These are phyloP conservation scores for Gari tellinella DNA, from an alignment of 2,888 invertebrate genomes.

Conservation along the genomic window DNA sequence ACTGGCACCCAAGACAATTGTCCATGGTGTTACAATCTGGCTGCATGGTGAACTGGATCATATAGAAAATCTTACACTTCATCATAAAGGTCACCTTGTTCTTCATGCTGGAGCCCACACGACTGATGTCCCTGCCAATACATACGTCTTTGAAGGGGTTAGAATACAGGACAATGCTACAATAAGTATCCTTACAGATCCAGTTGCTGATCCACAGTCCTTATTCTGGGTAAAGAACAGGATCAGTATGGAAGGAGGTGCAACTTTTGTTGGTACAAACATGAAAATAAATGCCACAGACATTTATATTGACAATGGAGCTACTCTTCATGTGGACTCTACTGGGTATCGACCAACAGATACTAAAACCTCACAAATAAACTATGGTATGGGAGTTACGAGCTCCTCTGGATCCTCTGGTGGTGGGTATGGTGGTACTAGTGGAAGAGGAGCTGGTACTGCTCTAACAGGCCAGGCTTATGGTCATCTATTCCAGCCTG, in stretches of 20 bases:
- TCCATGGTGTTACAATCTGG: slow-evolving; percentile 75
- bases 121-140: slow-evolving; percentile 37
- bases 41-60: slow-evolving; percentile 71
- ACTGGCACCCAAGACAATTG: slow-evolving; percentile 69
- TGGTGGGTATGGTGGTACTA: slow-evolving; percentile 75
- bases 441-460: slow-evolving; percentile 69
- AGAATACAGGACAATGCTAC: slow-evolving; percentile 73
- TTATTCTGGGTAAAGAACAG: slow-evolving; percentile 52
- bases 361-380: slow-evolving; percentile 37
- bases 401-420: slow-evolving; percentile 70
- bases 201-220: slow-evolving; percentile 62
- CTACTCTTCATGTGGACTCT: slow-evolving; percentile 67
- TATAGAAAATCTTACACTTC: slow-evolving; percentile 69
- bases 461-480: slow-evolving; percentile 71
- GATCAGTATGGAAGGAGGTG: slow-evolving; percentile 76
- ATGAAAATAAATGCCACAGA: slow-evolving; percentile 64
- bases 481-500: slow-evolving; percentile 73
- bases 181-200: slow-evolving; percentile 64
- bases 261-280: slow-evolving; percentile 67
- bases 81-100: slow-evolving; percentile 68
- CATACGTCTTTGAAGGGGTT: slow-evolving; percentile 60
- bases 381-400: slow-evolving; percentile 65
- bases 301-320: slow-evolving; percentile 74
- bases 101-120: slow-evolving; percentile 68
- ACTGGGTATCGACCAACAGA: slow-evolving; percentile 66